Evolutionary conservation across 2,113 vertebrate species (phyloP).

Genomic region (Petrocephalus zakoni): DNA sequence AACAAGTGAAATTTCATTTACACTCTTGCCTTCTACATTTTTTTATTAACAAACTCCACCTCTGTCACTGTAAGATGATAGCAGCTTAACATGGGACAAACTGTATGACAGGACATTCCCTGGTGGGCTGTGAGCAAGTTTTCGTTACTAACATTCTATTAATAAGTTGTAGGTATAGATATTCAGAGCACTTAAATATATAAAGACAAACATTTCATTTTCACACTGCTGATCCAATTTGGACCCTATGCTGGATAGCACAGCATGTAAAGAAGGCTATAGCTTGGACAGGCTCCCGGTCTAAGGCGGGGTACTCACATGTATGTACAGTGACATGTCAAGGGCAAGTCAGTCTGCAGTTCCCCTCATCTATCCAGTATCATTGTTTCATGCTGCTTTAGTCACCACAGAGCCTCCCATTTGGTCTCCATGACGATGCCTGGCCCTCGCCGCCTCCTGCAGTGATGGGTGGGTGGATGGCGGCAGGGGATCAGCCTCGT

Average conservation of each 20-base stretch:
- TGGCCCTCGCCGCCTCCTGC: not conserved
- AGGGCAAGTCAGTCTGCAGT: not conserved
- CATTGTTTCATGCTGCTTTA: not conserved
- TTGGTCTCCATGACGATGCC: not conserved
- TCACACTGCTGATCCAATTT: no score
- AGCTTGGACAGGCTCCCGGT: not conserved
- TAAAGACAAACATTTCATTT: not conserved
- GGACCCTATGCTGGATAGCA: no score
- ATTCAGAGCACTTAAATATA: not conserved
- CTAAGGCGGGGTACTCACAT: not conserved
- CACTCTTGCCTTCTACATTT: no score
- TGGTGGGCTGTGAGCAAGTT: not conserved
- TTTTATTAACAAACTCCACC: no score
- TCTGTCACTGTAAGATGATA: not conserved
- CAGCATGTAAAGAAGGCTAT: no score
- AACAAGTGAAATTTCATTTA: not conserved
- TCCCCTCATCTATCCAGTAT: not conserved
- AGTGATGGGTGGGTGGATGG: not conserved
- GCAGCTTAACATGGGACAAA: not conserved
- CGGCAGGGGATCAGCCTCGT: not conserved
- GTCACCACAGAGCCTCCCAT: not conserved
- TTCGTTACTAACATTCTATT: not conserved
- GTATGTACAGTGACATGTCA: not conserved
- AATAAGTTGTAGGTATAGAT: not conserved
- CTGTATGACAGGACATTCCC: not conserved